Evolutionary conservation across 2,888 invertebrate species (phyloP), one percentile per base, ranked within the genome.

Genomic region (Eupithecia insigniata): DNA sequence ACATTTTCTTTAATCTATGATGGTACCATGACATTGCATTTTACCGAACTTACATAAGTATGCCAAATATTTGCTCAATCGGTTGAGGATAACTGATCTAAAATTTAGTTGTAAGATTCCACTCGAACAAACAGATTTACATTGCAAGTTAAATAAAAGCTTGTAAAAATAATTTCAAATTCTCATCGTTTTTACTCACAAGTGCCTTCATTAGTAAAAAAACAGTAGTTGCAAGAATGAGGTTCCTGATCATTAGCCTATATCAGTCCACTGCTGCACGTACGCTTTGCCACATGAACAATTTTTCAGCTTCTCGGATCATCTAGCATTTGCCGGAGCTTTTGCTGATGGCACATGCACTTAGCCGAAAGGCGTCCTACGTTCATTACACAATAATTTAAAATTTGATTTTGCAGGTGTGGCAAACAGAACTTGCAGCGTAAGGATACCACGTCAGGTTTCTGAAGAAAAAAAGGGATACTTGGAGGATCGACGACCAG

Each of bases 401-500:
- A 18, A 43, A 66, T 66, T 55, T 18, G 51, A 55, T 65, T n/a
- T 30, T 72, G 88, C 96, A 89, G 98, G 98, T 73, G 98, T 99
- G 1, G 99, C 99, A 61, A 98, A 99, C 91, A 96, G 99, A 74
- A 97, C 97, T 66, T 98, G 97, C 86, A 97, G 98, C 85, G 97
- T 99, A 84, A 96, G 99, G 76, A 99, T 99, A 84, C 99, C 99
- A 0, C 96, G 99, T 3, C 97, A 97, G 74, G 98, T 98, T 66
- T 97, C 98, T 3, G 98, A 98, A 83, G 98, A 98, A 43, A 97
- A 98, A 85, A 97, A 96, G 82, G 99, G 99, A 0, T 99, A 99
- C 87, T 94, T 99, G 76, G 99, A 99, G 90, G 99, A 99, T 91
- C 95, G 99, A 69, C 95, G 99, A 75, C 98, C 98, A 18, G 96